Conservation (phyloP, 37 sponge, comb jelly and placozoan genomes). For the Aplysina aerophoba region DNA sequence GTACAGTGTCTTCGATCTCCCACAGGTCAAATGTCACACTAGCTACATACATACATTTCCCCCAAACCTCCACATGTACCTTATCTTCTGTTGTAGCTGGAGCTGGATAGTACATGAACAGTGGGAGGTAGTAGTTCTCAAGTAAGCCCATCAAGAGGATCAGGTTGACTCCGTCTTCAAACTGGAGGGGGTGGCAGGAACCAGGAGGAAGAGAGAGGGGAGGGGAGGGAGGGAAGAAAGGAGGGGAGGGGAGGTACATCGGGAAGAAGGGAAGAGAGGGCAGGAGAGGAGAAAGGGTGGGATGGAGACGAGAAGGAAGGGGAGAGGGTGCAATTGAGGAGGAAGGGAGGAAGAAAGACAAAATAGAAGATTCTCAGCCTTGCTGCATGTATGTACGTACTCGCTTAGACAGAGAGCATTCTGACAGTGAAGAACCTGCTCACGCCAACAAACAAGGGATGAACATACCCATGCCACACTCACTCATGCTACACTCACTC, state of each 20-base stretch:
- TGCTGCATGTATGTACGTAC: no score
- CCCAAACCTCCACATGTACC: slow-evolving; percentile 59
- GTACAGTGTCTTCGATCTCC: not conserved
- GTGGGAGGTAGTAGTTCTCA: slow-evolving; percentile 92
- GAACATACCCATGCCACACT: no score
- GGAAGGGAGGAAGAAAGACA: no score
- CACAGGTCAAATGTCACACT: not conserved
- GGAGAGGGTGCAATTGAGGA: no score
- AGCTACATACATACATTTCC: slow-evolving; percentile 33
- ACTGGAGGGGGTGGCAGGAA: no score
- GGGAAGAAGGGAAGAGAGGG: not conserved
- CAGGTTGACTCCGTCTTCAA: slow-evolving; percentile 82
- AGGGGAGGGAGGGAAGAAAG: not conserved
- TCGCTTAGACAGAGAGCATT: no score
- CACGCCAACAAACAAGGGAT: no score
- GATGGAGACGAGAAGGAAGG: no score
- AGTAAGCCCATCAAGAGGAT: slow-evolving; percentile 89
- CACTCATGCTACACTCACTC: no score
- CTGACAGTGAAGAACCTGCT: no score
- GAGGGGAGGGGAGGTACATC: not conserved
- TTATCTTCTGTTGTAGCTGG: slow-evolving; percentile 82
- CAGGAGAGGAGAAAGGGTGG: no score
- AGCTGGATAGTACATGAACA: slow-evolving; percentile 69
- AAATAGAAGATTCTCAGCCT: no score
- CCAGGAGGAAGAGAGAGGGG: slow-evolving; percentile 46